phyloP scores from a whole-genome alignment of 2,888 invertebrate genomes.

The Ophion slaviceki region DNA sequence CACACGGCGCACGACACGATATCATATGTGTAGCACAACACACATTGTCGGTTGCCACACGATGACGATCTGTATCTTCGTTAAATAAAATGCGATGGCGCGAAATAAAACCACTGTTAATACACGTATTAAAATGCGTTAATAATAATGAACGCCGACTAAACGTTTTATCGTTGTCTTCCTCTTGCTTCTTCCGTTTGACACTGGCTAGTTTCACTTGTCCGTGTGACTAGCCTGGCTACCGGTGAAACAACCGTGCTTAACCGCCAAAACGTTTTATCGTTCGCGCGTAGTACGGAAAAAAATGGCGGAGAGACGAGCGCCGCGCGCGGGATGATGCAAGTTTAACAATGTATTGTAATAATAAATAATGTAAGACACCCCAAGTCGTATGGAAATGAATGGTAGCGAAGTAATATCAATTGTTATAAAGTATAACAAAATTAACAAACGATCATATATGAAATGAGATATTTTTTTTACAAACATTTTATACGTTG shows the following conservation, averaged over 20 bases:
- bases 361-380: background rate
- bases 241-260: background rate
- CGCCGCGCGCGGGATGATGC: background rate
- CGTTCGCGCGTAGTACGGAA: background rate
- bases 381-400: constrained; percentile 5
- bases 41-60: background rate
- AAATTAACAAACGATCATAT: constrained; percentile 4
- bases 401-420: constrained; percentile 11
- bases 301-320: constrained; percentile 4
- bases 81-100: background rate
- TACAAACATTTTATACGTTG: background rate
- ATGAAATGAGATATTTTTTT: constrained; percentile 5
- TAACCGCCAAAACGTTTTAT: background rate
- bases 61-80: background rate
- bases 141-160: background rate
- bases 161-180: background rate
- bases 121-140: background rate
- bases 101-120: constrained; percentile 1
- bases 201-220: background rate
- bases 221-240: constrained; percentile 4
- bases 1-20: background rate
- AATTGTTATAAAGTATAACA: constrained; percentile 10
- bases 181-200: background rate
- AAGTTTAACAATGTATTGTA: background rate
- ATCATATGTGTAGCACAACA: background rate